These are phyloP conservation scores for Atta texana DNA, from an alignment of 1,140 invertebrate genomes.

Conservation along the genomic window DNA sequence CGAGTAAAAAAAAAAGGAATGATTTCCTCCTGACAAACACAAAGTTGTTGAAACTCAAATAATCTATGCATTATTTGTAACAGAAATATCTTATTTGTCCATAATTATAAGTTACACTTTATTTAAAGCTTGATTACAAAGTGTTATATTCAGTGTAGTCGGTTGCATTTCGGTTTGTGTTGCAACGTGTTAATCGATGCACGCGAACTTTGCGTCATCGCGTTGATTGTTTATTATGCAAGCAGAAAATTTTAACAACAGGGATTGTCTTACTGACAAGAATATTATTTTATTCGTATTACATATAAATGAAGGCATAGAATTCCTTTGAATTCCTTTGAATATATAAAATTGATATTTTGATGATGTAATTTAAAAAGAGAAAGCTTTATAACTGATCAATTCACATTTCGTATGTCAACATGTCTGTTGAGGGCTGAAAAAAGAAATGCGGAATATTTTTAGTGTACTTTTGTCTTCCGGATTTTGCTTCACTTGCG, in stretches of 20 bases:
- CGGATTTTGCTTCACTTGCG: conserved; percentile 5
- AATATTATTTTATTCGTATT: not conserved
- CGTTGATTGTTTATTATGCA: conserved; percentile 15
- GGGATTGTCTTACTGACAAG: not conserved
- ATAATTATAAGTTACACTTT: no score
- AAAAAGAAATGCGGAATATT: not conserved
- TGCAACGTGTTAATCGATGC: conserved; percentile 19
- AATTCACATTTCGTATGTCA: not conserved
- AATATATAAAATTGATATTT: not conserved
- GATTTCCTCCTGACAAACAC: not conserved
- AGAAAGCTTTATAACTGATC: not conserved
- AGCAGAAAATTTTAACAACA: conserved; percentile 22
- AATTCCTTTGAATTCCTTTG: not conserved
- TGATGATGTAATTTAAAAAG: not conserved
- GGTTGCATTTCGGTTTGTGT: not conserved
- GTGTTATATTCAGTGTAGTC: not conserved
- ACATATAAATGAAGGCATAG: no score
- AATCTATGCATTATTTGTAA: no score
- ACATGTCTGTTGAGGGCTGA: not conserved
- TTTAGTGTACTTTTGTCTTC: not conserved
- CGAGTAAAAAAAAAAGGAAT: not conserved
- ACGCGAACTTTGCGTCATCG: conserved; percentile 17
- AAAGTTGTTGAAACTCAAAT: not conserved
- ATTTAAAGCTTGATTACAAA: no score
- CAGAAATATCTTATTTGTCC: no score